Evolutionary conservation across 2,888 invertebrate genomes (phyloP).

Genomic region (Zaprionus obscuricornis): DNA sequence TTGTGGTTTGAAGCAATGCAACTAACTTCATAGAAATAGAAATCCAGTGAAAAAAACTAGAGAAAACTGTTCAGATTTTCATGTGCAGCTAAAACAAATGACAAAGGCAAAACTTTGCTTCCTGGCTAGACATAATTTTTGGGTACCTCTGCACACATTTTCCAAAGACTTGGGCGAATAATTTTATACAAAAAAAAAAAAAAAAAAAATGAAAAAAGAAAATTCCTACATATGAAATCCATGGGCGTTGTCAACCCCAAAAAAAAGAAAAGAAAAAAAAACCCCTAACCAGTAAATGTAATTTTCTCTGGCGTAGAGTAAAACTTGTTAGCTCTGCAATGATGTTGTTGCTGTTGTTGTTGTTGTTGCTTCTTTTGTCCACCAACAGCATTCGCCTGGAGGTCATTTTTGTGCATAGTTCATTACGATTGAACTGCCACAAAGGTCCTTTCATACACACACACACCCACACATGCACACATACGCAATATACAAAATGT

Average conservation of each 20-base stretch:
- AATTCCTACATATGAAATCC: slow-evolving; percentile 40
- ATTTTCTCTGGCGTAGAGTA: slow-evolving; percentile 60
- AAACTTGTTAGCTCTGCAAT: slow-evolving; percentile 53
- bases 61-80: slow-evolving; percentile 22
- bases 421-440: slow-evolving; percentile 74
- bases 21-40: slow-evolving; percentile 12
- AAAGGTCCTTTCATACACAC: slow-evolving; percentile 56
- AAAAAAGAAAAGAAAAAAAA: too few species aligned
- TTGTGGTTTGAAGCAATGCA: slow-evolving; percentile 19
- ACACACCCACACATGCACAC: slow-evolving; percentile 12
- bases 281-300: slow-evolving; percentile 53
- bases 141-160: slow-evolving; percentile 55
- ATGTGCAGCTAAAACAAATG: slow-evolving; percentile 53
- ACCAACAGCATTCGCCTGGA: slow-evolving; percentile 60
- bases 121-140: slow-evolving; percentile 76
- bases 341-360: slow-evolving; percentile 30
- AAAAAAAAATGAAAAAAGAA: slow-evolving; percentile 9
- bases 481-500: slow-evolving; percentile 7
- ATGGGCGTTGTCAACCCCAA: slow-evolving; percentile 55
- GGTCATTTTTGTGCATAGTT: slow-evolving; percentile 75
- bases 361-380: slow-evolving; percentile 47
- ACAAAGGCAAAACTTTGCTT: slow-evolving; percentile 70
- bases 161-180: slow-evolving; percentile 31
- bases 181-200: slow-evolving; percentile 23
- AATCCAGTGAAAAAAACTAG: background rate